Evolutionary conservation across 2,797 vertebrate genomes (phyloP), one percentile per base, ranked within the genome.

Genomic region (Hydrocynus forskahlii): DNA sequence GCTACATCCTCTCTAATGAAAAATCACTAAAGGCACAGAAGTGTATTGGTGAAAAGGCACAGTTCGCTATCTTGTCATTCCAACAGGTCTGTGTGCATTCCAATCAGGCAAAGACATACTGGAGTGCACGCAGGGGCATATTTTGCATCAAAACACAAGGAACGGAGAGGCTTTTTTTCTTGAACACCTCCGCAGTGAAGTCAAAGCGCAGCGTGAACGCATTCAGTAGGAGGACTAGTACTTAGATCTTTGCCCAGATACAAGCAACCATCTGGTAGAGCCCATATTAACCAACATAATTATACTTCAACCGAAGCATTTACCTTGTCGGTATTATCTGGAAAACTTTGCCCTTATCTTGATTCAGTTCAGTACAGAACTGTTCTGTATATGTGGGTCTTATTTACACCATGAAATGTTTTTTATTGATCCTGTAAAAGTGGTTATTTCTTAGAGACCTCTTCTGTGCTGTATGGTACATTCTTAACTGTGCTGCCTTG

Each of bases 1-100:
- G 75, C 75, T 76, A 76, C 82, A 86, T 82, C 80, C 80, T 76
- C 80, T 45, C 23, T 73, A 73, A 68, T 72, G 14, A 84, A 72
- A 83, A 86, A 78, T 84, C 60, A 73, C 66, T 81, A 77, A 80
- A 54, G 68, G 73, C 55, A 38, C 21, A 64, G 57, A 84, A 59
- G 54, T 64, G n/a, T 78, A 70, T 76, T 80, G 55, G 74, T 79
- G 79, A 82, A 84, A 85, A n/a, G 55, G n/a, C 75, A 81, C 62
- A 25, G 62, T 73, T 78, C 17, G 75, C 70, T 54, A 54, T 81
- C 57, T 59, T 57, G 62, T 74, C 35, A 19, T 81, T 52, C 17
- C 64, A 67, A 68, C 12, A 7, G 40, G 64, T 79, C 52, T 25
- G n/a, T 35, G 66, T 43, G 29, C 78, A 57, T 81, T 79, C 29